phyloP scores from a whole-genome alignment of 2,797 vertebrate species.

The Acanthis flammea region DNA sequence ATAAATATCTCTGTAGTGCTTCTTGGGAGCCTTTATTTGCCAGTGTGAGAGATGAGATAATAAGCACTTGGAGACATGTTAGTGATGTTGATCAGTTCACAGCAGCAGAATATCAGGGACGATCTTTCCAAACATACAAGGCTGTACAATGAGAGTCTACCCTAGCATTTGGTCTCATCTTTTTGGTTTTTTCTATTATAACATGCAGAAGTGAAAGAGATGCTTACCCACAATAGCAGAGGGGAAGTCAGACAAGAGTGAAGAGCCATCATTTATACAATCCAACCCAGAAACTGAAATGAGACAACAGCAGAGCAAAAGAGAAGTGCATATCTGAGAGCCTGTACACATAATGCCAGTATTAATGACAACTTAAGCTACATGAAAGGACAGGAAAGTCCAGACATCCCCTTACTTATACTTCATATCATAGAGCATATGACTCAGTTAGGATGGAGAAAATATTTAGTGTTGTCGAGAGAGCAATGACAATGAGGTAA shows the following conservation, averaged over 20 bases:
- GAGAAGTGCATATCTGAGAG: not conserved
- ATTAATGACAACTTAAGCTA: not conserved
- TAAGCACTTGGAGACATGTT: not conserved
- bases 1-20: not conserved
- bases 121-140: not conserved
- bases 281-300: constrained; percentile 25
- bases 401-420: constrained; percentile 3
- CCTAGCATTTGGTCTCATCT: not conserved
- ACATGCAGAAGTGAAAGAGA: constrained; percentile 49
- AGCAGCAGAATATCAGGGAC: not conserved
- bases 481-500: not conserved
- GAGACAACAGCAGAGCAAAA: not conserved
- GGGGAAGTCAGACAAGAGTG: not conserved
- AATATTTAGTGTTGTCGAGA: not conserved
- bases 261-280: not conserved
- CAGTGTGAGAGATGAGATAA: not conserved
- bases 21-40: not conserved
- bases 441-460: constrained; percentile 22
- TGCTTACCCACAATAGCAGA: constrained; percentile 2
- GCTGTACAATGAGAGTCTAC: not conserved
- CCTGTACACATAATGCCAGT: not conserved
- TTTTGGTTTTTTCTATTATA: not conserved
- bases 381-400: constrained; percentile 55
- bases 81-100: not conserved
- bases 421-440: not conserved